Percentiles rank a stretch among this genome's conserved stretches.
phyloP scores from a whole-genome alignment of 2,113 vertebrate genomes.

The Montifringilla adamsi region DNA sequence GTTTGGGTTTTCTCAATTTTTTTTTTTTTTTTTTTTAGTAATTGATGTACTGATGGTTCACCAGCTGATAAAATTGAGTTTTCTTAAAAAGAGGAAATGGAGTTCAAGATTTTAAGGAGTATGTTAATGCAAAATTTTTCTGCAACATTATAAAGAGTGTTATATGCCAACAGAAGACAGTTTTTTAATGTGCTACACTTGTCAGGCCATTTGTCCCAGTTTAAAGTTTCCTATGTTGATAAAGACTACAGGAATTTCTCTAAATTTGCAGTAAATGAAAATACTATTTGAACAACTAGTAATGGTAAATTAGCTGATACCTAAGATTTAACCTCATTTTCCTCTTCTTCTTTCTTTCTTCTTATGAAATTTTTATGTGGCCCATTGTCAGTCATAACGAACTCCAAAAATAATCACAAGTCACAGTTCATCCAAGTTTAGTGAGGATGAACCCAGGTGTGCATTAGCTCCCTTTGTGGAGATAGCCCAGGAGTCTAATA shows the following conservation, averaged over 20 bases:
- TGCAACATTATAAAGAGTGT: neutral
- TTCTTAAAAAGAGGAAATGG: neutral
- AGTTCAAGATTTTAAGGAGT: neutral
- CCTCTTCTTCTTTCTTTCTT: neutral
- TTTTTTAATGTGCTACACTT: neutral
- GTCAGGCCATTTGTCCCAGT: neutral
- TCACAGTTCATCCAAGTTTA: neutral
- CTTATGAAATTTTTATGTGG: neutral
- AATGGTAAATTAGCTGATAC: neutral
- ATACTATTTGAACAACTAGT: neutral
- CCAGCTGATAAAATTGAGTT: neutral
- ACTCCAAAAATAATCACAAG: neutral
- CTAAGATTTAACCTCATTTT: neutral
- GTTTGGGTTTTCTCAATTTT: neutral
- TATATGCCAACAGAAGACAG: neutral
- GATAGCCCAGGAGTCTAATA: neutral
- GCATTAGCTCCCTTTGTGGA: neutral
- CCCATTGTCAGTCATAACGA: neutral
- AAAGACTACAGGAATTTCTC: neutral
- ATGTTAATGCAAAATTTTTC: neutral
- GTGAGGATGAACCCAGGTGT: neutral
- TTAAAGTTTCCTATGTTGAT: neutral
- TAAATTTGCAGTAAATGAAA: neutral
- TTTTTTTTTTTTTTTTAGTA: neutral
- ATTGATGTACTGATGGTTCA: neutral